Evolutionary conservation across 37 sponge, comb jelly and placozoan genomes (phyloP).

Genomic region (Agelas oroides): DNA sequence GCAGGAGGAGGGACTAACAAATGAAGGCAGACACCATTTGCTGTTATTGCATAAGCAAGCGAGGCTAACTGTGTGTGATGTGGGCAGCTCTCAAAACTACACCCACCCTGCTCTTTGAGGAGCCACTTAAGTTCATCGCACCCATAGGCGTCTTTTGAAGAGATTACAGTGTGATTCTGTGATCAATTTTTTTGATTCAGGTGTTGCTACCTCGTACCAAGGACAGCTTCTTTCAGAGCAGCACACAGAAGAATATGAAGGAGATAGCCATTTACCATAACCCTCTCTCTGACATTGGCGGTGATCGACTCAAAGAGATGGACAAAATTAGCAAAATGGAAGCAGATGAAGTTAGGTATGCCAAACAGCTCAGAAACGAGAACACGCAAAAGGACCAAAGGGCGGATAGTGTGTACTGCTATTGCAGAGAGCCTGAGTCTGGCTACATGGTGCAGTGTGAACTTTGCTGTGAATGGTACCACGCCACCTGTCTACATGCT

Average conservation of each 20-base stretch:
- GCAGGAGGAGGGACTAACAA: no score
- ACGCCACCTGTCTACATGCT: conserved; percentile 77
- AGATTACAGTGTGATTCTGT: no score
- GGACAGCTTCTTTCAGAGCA: conserved; percentile 19
- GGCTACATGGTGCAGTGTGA: conserved; percentile 93
- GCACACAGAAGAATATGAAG: conserved; percentile 14
- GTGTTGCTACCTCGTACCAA: conserved; percentile 72
- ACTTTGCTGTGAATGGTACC: conserved; percentile 88
- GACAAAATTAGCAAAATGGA: conserved; percentile 61
- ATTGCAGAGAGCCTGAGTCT: conserved; percentile 70
- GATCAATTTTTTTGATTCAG: conserved; percentile 22
- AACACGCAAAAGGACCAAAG: conserved; percentile 63
- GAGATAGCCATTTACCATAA: conserved; percentile 18
- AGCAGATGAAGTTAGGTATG: conserved; percentile 25
- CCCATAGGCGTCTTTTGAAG: no score
- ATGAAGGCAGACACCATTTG: no score
- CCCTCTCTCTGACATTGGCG: conserved; percentile 43
- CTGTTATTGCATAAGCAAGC: no score
- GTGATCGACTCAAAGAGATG: conserved; percentile 57
- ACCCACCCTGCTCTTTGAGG: no score
- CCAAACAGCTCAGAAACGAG: conserved; percentile 25
- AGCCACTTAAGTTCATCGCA: no score
- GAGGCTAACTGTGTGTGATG: no score
- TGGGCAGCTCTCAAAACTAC: no score
- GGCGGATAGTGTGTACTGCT: conserved; percentile 75